Evolutionary conservation across 2,888 invertebrate genomes (phyloP), one percentile per base, ranked within the genome.

Genomic region (Crossocerus cetratus): DNA sequence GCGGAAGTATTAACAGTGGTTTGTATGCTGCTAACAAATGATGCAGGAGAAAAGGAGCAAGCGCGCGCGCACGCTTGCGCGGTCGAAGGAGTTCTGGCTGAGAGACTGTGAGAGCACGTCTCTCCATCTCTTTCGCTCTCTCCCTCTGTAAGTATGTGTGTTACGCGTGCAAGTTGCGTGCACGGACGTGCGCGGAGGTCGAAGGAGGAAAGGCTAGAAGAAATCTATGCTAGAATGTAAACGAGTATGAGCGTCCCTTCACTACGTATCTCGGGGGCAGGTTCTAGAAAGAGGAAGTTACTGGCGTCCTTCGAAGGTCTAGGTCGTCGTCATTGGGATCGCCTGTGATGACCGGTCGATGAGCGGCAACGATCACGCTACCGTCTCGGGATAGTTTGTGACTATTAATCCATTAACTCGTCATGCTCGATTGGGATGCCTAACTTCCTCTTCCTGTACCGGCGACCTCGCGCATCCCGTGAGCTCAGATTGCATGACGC

Each of bases 361-460:
- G 70, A 44, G 59, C 55, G 56, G 1, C 11, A 62, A 57, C 62
- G 69, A 74, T 32, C 32, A 11, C 8, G 32, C 32, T 32, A 32
- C 32, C 8, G 8, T 1, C 32, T 32, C 43, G 56, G 65, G 75
- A 70, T 81, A 78, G 69, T 81, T 76, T 76, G 57, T 64, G 69
- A 77, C 82, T 83, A 85, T 86, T 84, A 83, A 86, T 87, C 83
- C 84, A 83, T 85, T 80, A 79, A 83, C 80, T 85, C 78, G 81
- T 86, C 83, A 81, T 81, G 80, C 77, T 78, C 67, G 69, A 77
- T 70, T 75, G 79, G 69, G 74, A 80, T 78, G 72, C 76, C n/a
- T n/a, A n/a, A 75, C 66, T 71, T 74, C 65, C 76, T 75, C 73
- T 78, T 77, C 71, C 67, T 80, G 77, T 44, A 53, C 49, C n/a